These are phyloP conservation scores for Callinectes sapidus DNA, from an alignment of 2,888 invertebrate genomes.

Conservation along the genomic window DNA sequence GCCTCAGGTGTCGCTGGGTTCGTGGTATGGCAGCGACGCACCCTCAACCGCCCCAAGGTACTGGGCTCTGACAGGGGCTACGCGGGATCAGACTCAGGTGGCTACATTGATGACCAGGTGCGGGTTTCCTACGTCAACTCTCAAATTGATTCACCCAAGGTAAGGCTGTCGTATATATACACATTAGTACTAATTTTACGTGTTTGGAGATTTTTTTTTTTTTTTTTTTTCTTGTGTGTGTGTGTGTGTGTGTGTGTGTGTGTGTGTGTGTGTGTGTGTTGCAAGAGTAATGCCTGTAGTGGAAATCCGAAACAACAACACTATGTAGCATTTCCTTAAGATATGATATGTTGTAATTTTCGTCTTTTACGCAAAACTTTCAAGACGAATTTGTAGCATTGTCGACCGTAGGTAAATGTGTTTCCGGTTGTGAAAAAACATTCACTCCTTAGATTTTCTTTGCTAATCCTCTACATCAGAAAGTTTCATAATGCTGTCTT, in stretches of 20 bases:
- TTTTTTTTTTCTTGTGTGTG: no score
- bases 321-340: neutral
- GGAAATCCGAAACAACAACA: neutral
- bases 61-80: constrained; percentile 68
- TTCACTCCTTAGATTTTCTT: no score
- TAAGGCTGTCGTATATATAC: constrained; percentile 28
- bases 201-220: neutral
- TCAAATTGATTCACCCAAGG: constrained; percentile 72
- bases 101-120: constrained; percentile 72
- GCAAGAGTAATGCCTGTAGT: neutral
- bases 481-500: no score
- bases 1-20: constrained; percentile 65
- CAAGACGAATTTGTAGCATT: neutral
- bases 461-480: no score
- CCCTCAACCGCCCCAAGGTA: constrained; percentile 69
- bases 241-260: no score
- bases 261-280: no score
- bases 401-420: neutral
- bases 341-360: neutral
- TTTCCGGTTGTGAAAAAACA: no score
- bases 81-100: constrained; percentile 71
- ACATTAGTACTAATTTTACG: no score
- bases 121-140: constrained; percentile 72
- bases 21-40: constrained; percentile 58
- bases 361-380: neutral